Conservation (phyloP, 2,113 vertebrate species). For the Dissostichus mawsoni region DNA sequence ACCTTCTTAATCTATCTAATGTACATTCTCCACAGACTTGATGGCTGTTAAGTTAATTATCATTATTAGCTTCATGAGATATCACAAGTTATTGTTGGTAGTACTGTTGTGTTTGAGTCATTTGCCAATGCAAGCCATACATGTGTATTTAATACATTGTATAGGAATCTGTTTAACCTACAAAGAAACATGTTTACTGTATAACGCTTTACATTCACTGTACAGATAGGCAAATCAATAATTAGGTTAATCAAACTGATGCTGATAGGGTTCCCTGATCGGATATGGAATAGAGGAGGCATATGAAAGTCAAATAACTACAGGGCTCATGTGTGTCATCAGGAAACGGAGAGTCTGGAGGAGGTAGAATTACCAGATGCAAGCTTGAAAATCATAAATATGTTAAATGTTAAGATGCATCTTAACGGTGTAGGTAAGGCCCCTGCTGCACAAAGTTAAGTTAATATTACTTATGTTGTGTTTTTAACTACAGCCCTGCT, state of each 20-base stretch:
- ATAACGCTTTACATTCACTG: neutral
- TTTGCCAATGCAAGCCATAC: neutral
- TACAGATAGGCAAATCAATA: neutral
- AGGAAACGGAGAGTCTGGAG: neutral
- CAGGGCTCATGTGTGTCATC: neutral
- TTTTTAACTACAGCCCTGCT: neutral
- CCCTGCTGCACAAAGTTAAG: neutral
- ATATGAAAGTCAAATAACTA: neutral
- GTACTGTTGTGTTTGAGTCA: neutral
- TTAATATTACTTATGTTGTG: neutral
- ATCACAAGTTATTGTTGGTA: neutral
- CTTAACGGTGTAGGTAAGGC: neutral
- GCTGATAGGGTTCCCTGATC: neutral
- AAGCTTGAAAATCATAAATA: neutral
- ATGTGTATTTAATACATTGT: neutral
- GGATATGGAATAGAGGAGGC: neutral
- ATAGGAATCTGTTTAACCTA: neutral
- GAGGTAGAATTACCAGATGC: neutral
- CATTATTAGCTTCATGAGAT: too few species aligned
- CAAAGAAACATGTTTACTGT: neutral
- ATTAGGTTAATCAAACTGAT: neutral
- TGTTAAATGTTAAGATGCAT: neutral
- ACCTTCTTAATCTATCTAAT: too few species aligned
- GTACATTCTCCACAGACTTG: too few species aligned
- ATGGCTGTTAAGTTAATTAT: too few species aligned